Evolutionary conservation across 2,888 invertebrate species (phyloP), one percentile per base, ranked within the genome.

Genomic region (Philereme vetulata): DNA sequence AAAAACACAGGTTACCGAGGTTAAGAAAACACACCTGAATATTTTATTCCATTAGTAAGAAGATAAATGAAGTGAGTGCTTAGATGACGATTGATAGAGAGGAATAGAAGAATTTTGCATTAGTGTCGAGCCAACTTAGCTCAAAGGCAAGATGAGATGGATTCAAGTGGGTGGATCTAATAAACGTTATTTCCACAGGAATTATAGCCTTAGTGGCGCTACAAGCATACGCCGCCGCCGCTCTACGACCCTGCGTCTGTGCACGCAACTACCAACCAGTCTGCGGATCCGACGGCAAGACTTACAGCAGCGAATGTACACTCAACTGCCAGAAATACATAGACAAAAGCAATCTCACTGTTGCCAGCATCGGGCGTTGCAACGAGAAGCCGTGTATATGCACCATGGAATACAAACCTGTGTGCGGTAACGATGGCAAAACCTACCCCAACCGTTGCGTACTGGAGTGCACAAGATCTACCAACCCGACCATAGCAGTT

Each of bases 241-340:
- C 80, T 0, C 58, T 72, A 4, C 76, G 81, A 0, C 74, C 81
- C 0, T 87, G 87, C 70, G 70, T 70, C 0, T 88, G 88, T 71
- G 72, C 80, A 0, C 62, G 72, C 49, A 69, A 77, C 66, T 63
- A 71, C 53, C 34, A 79, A 0, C 93, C 93, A 5, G 94, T 96
- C 5, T 96, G 96, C 83, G 96, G 96, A 42, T n/a, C 9, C 42
- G n/a, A 68, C 3, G 11, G 68, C 4, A 40, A 51, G 80, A 43
- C 95, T 0, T 96, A 96, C 83, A 86, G 87, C 67, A 95, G 94
- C 80, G 44, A 48, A 21, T 75, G 75, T 34, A 32, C 40, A 2
- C 36, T 75, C 0, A 48, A 69, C 36, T 75, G 75, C 11, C 63
- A 56, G 32, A 60, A 55, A 5, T 51, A 49, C 9, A 34, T 56